These are phyloP conservation scores for Notospermus geniculatus DNA, from an alignment of 1,140 invertebrate genomes.

Conservation along the genomic window DNA sequence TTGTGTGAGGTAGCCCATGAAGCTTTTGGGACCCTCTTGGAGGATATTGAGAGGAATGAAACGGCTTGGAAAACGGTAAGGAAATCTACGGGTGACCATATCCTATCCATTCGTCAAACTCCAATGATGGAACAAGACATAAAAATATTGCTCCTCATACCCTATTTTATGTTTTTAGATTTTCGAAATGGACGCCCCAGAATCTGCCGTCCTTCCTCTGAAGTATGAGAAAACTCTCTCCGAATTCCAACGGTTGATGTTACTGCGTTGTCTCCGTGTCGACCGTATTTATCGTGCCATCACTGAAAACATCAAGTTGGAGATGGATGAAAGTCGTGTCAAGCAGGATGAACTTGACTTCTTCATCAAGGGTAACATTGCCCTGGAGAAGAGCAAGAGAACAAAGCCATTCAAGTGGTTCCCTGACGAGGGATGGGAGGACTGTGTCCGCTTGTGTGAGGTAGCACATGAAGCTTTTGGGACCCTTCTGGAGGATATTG, in stretches of 20 bases:
- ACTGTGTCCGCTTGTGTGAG: constrained; percentile 69
- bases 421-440: constrained; percentile 72
- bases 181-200: constrained; percentile 78
- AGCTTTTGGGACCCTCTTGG: constrained; percentile 65
- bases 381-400: constrained; percentile 69
- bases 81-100: not conserved
- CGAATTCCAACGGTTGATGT: constrained; percentile 75
- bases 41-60: constrained; percentile 64
- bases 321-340: constrained; percentile 66
- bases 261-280: constrained; percentile 80
- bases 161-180: constrained; percentile 61
- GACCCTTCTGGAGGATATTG: constrained; percentile 67
- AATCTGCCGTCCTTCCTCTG: constrained; percentile 66
- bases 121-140: no score
- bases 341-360: constrained; percentile 77
- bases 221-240: constrained; percentile 64
- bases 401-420: constrained; percentile 72
- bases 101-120: no score
- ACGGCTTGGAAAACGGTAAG: constrained; percentile 69
- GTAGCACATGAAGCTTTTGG: constrained; percentile 70
- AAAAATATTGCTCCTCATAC: not conserved
- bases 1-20: constrained; percentile 68
- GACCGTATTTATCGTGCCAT: constrained; percentile 81
- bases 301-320: constrained; percentile 76
- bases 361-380: constrained; percentile 81